phyloP scores from a whole-genome alignment of 2,113 vertebrate species.

The Equus przewalskii region DNA sequence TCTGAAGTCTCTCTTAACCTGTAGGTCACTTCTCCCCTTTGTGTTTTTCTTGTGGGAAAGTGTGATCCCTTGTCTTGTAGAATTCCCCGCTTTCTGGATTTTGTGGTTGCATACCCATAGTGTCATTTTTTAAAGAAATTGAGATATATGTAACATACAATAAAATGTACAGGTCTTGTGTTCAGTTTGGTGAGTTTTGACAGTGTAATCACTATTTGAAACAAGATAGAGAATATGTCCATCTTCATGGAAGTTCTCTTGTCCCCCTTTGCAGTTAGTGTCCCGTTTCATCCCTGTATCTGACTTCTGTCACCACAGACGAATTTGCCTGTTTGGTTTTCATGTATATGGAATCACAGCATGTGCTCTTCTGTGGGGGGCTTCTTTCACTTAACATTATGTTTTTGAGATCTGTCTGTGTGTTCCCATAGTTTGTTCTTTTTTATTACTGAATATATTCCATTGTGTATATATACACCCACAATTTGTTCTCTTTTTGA shows the following conservation, averaged over 20 bases:
- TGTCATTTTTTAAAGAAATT: not conserved
- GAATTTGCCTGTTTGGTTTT: not conserved
- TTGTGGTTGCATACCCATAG: not conserved
- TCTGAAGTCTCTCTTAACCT: not conserved
- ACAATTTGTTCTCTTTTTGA: not conserved
- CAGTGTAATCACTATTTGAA: not conserved
- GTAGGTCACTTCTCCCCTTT: not conserved
- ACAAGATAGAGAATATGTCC: not conserved
- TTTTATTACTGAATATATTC: constrained; percentile 41
- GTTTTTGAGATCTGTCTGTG: not conserved
- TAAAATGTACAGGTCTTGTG: not conserved
- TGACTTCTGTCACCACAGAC: not conserved
- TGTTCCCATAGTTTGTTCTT: not conserved
- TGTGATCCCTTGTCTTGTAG: not conserved
- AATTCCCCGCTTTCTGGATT: not conserved
- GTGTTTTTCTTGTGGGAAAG: not conserved
- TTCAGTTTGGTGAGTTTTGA: not conserved
- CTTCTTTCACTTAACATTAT: not conserved
- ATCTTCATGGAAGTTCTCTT: not conserved
- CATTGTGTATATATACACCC: not conserved
- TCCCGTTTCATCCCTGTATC: not conserved
- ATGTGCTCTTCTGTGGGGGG: not conserved
- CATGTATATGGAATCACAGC: not conserved
- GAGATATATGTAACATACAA: not conserved
- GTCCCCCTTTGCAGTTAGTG: not conserved